phyloP scores from a whole-genome alignment of 2,113 vertebrate genomes.

The Rallus limicola region DNA sequence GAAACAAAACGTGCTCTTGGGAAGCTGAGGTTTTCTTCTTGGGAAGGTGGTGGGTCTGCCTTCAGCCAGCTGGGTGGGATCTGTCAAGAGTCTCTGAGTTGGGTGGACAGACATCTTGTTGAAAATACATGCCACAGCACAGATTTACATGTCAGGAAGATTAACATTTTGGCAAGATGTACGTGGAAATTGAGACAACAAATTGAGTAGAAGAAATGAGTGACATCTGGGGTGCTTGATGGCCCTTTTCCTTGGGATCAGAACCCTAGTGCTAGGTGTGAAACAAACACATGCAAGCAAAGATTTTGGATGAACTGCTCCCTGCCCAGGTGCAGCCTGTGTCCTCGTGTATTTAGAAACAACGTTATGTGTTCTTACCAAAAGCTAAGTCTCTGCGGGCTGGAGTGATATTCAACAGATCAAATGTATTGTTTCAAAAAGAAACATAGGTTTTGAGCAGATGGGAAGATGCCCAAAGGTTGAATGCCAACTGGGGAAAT shows the following conservation, averaged over 20 bases:
- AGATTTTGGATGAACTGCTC: neutral
- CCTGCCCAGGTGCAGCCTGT: neutral
- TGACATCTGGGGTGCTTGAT: accelerated
- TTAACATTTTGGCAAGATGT: accelerated
- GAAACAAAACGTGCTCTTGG: no score
- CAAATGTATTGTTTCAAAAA: neutral
- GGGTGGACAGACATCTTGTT: neutral
- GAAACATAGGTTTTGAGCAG: neutral
- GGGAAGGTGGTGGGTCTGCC: no score
- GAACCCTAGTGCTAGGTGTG: neutral
- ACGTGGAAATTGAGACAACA: neutral
- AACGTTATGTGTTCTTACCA: neutral
- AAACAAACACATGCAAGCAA: neutral
- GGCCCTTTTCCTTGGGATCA: neutral
- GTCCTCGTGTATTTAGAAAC: neutral
- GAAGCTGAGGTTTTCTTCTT: neutral
- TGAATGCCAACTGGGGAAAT: slow-evolving; percentile 9
- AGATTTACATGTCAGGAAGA: neutral
- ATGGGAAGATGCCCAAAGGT: neutral
- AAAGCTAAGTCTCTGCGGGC: neutral
- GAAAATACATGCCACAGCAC: neutral
- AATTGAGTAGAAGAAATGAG: neutral
- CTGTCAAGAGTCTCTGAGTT: neutral
- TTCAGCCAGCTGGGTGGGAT: neutral
- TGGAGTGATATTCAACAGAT: neutral